These are phyloP conservation scores for Eristalinus aeneus DNA, from an alignment of 2,888 invertebrate species.

Conservation along the genomic window DNA sequence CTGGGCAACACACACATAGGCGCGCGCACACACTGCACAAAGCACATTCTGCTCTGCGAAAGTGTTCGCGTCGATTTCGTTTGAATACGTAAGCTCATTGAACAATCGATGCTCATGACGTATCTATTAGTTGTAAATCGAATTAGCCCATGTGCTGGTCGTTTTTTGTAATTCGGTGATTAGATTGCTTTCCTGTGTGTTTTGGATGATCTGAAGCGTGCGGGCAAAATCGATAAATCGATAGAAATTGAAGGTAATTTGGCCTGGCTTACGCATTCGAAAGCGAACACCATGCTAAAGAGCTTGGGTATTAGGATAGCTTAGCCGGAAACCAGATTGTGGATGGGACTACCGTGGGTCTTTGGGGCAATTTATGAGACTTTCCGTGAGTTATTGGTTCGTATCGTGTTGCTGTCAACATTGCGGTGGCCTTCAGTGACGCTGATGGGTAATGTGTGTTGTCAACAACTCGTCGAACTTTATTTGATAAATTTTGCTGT, in stretches of 20 bases:
- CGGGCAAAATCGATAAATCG: conserved; percentile 16
- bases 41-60: not conserved
- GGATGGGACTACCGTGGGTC: not conserved
- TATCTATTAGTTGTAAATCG: conserved; percentile 27
- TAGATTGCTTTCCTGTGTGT: not conserved
- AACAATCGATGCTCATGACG: conserved; percentile 48
- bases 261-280: not conserved
- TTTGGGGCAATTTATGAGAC: not conserved
- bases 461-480: not conserved
- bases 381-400: not conserved
- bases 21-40: not conserved
- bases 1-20: not conserved
- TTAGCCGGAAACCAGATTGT: not conserved
- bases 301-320: not conserved
- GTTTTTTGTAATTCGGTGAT: conserved; percentile 30
- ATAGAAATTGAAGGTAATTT: not conserved
- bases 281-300: not conserved
- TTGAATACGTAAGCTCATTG: conserved; percentile 33
- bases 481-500: not conserved
- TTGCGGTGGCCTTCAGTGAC: not conserved
- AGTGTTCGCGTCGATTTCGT: not conserved
- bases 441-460: no score
- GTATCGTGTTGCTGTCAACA: not conserved
- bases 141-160: conserved; percentile 19
- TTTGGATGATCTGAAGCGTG: not conserved